Conservation (phyloP, 2,888 invertebrate genomes). For the Amphipoea lucens region DNA sequence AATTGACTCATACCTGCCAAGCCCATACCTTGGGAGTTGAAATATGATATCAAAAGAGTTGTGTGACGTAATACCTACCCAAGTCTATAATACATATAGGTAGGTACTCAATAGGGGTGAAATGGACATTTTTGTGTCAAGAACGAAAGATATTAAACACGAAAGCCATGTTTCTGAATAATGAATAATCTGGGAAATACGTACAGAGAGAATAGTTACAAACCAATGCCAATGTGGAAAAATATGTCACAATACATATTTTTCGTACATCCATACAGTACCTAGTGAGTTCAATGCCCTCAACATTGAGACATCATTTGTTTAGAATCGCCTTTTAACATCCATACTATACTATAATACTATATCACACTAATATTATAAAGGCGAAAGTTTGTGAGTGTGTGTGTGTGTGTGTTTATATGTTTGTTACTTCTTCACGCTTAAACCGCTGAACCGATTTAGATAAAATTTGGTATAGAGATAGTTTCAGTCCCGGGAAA, state of each 20-base stretch:
- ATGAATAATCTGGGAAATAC: background rate
- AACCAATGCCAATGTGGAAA: background rate
- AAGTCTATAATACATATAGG: background rate
- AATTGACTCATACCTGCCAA: conserved; percentile 37
- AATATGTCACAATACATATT: background rate
- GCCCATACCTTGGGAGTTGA: conserved; percentile 38
- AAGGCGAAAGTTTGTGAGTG: no score
- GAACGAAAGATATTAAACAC: background rate
- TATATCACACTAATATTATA: no score
- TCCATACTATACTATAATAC: no score
- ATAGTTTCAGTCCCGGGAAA: no score
- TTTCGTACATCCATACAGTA: no score
- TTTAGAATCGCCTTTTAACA: background rate
- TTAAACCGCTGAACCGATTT: no score
- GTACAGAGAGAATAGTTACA: background rate
- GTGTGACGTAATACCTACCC: conserved; percentile 20
- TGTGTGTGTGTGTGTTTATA: no score
- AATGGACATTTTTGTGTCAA: conserved; percentile 1
- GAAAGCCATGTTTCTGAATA: background rate
- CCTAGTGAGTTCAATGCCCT: background rate
- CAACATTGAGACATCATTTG: background rate
- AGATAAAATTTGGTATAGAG: no score
- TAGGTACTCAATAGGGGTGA: conserved; percentile 1
- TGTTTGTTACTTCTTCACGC: no score
- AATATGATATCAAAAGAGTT: conserved; percentile 38